Conservation (phyloP, 2,113 vertebrate species). For the Sminthopsis crassicaudata region DNA sequence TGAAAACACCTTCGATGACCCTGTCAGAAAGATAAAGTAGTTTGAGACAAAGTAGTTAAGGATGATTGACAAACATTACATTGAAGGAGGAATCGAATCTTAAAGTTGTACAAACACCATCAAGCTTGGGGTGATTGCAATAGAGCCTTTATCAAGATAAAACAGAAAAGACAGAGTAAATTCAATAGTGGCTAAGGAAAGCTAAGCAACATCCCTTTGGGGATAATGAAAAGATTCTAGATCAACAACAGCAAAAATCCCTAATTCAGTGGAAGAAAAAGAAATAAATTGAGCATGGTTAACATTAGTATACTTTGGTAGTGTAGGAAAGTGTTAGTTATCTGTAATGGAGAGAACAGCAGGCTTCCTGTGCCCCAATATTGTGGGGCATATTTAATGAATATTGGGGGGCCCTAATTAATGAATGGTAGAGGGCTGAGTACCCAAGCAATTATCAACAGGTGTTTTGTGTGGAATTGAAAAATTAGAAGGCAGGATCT, state of each 20-base stretch:
- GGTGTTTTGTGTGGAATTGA: background rate
- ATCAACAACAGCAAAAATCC: background rate
- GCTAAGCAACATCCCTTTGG: background rate
- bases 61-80: constrained; percentile 63
- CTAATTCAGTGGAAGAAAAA: constrained; percentile 2
- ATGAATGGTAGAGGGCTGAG: background rate
- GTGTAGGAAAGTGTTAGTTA: background rate
- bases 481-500: background rate
- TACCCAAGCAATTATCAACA: background rate
- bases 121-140: constrained; percentile 41
- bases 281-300: background rate
- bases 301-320: background rate
- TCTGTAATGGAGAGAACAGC: background rate
- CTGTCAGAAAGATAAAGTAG: constrained; percentile 64
- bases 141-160: constrained; percentile 66
- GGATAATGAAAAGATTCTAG: constrained; percentile 39
- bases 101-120: constrained; percentile 43
- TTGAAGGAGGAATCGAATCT: constrained; percentile 50
- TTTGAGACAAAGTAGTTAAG: constrained; percentile 51
- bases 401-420: background rate
- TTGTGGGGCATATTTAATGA: background rate
- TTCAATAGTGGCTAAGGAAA: constrained; percentile 15
- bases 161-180: constrained; percentile 49
- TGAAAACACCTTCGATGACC: constrained; percentile 43
- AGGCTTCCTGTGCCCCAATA: background rate